Base-by-base conservation (phyloP, 2,113 vertebrate species). In the Grammomys dolichurus region DNA sequence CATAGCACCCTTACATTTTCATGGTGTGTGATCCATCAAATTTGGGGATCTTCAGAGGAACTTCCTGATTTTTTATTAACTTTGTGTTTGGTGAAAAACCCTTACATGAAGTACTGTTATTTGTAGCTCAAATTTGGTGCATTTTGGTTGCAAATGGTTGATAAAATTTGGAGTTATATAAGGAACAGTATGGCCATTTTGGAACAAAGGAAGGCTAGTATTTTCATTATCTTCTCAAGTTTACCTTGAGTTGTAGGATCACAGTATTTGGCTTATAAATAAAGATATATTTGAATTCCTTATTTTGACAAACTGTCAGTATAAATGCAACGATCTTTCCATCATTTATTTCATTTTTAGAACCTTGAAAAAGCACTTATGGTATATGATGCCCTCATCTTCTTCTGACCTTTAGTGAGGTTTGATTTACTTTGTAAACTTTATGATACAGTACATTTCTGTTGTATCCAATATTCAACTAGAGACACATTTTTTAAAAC, bases 401-500 rank as follows among this genome's bases (percentile, higher is more conserved):
- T 67, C 87, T 90, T 88, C 98, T 98, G 96, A 98, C 95, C 95
- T 98, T 98, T 96, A 97, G 73, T 97, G 43, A 43, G 94, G 94
- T 97, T 70, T 87, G 85, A 92, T 96, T 98, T 93, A 46, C 92
- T 97, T 98, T 96, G 91, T 91, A 97, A 95, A 97, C 97, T 98
- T 97, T 94, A 95, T 94, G 95, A 98, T 43, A 73, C 48, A 92
- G 97, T 87, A 77, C 77, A 92, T 97, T 93, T 96, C 81, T 97
- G 85, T 98, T 76, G 13, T 97, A 89, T 96, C 91, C 73, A 96
- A 97, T 98, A 98, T 98, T 97, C 97, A 97, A 97, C 43, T 77
- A 95, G 72, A 92, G 91, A 51, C 95, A 63, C 89, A 86, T 97
- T 97, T 98, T 24, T 92, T 89, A 94, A 69, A 69, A 96, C 89